Evolutionary conservation across 2,113 vertebrate genomes (phyloP).

Genomic region (Pholis gunnellus): DNA sequence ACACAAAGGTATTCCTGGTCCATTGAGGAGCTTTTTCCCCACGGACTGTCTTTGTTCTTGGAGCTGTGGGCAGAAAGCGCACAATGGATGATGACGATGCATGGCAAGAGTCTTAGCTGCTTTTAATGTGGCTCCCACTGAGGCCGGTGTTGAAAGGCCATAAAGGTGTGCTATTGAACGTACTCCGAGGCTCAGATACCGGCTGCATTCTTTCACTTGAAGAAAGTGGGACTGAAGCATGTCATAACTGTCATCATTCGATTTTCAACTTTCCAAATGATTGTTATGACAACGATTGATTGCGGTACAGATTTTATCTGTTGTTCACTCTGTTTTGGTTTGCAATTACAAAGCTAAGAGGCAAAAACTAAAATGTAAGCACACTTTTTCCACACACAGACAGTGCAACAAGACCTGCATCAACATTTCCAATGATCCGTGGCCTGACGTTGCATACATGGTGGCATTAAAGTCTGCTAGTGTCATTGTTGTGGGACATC

Average conservation of each 20-base stretch:
- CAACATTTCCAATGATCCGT: not conserved
- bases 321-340: not conserved
- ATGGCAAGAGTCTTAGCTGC: constrained; percentile 59
- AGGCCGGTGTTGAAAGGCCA: constrained; percentile 48
- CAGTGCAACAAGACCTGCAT: not conserved
- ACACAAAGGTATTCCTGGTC: constrained; percentile 64
- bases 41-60: constrained; percentile 67
- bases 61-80: constrained; percentile 63
- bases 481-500: not conserved
- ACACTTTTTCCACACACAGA: not conserved
- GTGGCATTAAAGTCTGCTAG: not conserved
- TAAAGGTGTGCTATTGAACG: constrained; percentile 59
- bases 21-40: constrained; percentile 68
- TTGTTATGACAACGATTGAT: not conserved
- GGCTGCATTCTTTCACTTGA: constrained; percentile 20
- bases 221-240: constrained; percentile 1
- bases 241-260: not conserved
- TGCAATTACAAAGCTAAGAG: not conserved
- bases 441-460: not conserved
- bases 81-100: constrained; percentile 70
- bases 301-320: too few species aligned
- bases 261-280: not conserved
- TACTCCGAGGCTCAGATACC: constrained; percentile 30
- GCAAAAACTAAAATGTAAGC: not conserved
- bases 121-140: constrained; percentile 56